These are phyloP conservation scores for Percina caprodes DNA, from an alignment of 2,113 vertebrate genomes.

Conservation along the genomic window DNA sequence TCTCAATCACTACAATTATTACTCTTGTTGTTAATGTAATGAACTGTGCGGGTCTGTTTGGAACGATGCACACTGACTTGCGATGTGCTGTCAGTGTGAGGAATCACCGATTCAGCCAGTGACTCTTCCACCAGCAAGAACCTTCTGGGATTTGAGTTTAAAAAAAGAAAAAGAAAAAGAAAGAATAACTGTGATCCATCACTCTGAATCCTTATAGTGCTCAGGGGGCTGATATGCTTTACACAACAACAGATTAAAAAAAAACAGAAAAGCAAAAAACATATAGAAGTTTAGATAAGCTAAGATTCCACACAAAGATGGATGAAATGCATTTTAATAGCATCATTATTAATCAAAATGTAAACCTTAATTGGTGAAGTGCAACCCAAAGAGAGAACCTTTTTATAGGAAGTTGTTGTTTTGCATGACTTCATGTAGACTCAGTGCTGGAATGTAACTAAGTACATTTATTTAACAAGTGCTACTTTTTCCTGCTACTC, in stretches of 20 bases:
- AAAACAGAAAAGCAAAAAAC: not conserved
- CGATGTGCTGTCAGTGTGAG: too few species aligned
- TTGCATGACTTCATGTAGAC: not conserved
- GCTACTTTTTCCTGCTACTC: not conserved
- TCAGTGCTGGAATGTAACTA: not conserved
- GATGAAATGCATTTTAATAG: not conserved
- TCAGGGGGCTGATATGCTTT: not conserved
- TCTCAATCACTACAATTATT: slow-evolving; percentile 8
- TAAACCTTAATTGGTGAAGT: not conserved
- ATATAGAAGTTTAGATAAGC: not conserved
- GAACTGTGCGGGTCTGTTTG: slow-evolving; percentile 7
- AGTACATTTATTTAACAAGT: not conserved
- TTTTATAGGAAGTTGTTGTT: not conserved
- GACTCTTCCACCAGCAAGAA: slow-evolving; percentile 40
- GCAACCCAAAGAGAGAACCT: not conserved
- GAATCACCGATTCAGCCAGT: slow-evolving; percentile 53
- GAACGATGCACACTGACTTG: slow-evolving; percentile 51
- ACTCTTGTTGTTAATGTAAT: slow-evolving; percentile 14
- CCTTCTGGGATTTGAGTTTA: slow-evolving; percentile 57
- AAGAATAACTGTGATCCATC: slow-evolving; percentile 38
- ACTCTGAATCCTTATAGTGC: slow-evolving; percentile 22
- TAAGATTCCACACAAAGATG: not conserved
- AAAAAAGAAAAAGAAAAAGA: not conserved
- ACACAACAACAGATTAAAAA: slow-evolving; percentile 23
- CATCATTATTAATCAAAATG: not conserved